Percentiles rank a stretch among this genome's conserved stretches.
Conservation (phyloP, 2,888 invertebrate species). For the Eledona agricola region DNA sequence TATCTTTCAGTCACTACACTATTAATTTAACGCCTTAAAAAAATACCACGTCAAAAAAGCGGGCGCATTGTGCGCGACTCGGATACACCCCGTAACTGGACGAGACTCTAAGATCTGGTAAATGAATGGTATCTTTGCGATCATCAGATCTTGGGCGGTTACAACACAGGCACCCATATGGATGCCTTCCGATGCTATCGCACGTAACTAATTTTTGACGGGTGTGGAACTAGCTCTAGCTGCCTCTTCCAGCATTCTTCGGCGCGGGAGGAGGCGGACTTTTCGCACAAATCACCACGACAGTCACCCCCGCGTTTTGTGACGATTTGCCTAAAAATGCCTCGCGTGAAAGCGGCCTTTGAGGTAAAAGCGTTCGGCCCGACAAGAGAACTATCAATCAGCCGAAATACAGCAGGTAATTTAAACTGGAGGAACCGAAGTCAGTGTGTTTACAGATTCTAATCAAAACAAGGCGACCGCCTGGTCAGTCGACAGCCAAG, state of each 20-base stretch:
- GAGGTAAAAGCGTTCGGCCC: too few species aligned
- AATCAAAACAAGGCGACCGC: conserved; percentile 59
- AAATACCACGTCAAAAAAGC: conserved; percentile 49
- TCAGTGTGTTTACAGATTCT: conserved; percentile 57
- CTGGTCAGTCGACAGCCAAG: conserved; percentile 49
- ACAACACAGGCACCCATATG: conserved; percentile 28
- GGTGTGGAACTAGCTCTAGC: conserved; percentile 11
- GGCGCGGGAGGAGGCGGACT: too few species aligned
- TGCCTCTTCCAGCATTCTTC: conserved; percentile 7
- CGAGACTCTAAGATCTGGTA: conserved; percentile 15
- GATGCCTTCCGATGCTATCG: conserved; percentile 33
- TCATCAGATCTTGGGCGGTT: conserved; percentile 28
- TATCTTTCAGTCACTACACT: conserved; percentile 57
- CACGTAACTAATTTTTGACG: conserved; percentile 30
- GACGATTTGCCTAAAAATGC: too few species aligned
- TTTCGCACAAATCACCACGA: too few species aligned
- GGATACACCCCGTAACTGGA: too few species aligned
- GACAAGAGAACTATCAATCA: conserved; percentile 37
- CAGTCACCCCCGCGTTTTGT: too few species aligned
- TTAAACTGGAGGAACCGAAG: conserved; percentile 55
- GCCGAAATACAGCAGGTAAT: conserved; percentile 52
- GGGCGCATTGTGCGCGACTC: conserved; percentile 25
- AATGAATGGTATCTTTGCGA: conserved; percentile 33
- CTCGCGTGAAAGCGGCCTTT: too few species aligned
- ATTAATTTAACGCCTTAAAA: conserved; percentile 58